A percentile compares a stretch with the other conserved stretches of the same genome.
Conservation (phyloP, 2,113 vertebrate species). For the Hystrix brachyura region DNA sequence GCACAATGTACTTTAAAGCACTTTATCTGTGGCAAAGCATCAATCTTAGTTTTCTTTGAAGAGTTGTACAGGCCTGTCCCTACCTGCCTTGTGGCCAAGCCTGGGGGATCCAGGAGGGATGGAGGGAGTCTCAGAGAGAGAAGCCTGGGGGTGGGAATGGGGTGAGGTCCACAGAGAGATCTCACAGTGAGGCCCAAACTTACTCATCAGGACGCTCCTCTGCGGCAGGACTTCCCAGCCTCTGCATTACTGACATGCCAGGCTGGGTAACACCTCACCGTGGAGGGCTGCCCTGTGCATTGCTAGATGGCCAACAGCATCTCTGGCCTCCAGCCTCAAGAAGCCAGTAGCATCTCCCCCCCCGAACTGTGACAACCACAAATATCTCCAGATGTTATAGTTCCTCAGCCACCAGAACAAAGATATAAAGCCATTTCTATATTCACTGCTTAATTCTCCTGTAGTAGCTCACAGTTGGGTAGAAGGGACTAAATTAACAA, state of each 20-base stretch:
- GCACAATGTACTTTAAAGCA: background rate
- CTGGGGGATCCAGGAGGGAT: background rate
- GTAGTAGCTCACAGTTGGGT: background rate
- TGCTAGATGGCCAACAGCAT: accelerated
- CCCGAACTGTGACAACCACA: background rate
- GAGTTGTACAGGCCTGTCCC: background rate
- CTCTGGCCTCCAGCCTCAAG: background rate
- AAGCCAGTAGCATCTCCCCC: background rate
- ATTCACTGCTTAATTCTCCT: background rate
- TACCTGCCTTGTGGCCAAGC: too few relatives aligned
- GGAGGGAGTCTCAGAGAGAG: background rate
- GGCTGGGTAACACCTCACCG: background rate
- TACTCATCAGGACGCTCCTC: background rate
- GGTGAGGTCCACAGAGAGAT: background rate
- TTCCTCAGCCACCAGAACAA: background rate
- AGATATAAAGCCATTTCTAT: background rate
- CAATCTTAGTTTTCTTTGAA: background rate
- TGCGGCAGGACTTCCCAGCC: background rate
- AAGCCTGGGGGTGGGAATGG: background rate
- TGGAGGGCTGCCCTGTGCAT: background rate
- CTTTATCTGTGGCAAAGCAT: slow-evolving; percentile 21
- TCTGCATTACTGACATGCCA: background rate
- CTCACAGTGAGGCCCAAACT: background rate
- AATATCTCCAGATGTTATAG: background rate
- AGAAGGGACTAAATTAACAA: background rate